phyloP scores from a whole-genome alignment of 2,113 vertebrate species.

The Sciurus niger region DNA sequence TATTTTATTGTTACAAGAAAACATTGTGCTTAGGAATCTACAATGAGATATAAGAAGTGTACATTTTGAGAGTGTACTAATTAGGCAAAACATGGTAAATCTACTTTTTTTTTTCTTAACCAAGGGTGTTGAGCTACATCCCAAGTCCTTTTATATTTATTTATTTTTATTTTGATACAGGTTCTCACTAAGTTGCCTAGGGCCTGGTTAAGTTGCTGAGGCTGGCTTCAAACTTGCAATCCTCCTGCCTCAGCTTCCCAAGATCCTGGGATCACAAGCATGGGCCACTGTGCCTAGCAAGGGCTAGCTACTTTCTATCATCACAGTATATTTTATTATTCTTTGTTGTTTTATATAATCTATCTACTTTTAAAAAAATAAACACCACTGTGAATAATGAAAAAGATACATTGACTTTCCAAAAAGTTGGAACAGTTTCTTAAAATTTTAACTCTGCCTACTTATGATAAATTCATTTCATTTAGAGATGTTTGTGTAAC shows the following conservation, averaged over 20 bases:
- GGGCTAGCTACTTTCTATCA: background rate
- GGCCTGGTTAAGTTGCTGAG: too few species aligned
- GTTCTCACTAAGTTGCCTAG: too few species aligned
- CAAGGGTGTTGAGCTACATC: too few species aligned
- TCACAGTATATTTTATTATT: background rate
- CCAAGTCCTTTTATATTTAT: too few species aligned
- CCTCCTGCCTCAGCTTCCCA: too few species aligned
- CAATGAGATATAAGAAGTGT: background rate
- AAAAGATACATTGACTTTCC: background rate
- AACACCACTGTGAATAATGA: background rate
- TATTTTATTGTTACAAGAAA: constrained; percentile 8
- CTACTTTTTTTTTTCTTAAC: background rate
- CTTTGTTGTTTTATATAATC: background rate
- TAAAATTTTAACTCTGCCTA: background rate
- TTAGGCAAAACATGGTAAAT: background rate
- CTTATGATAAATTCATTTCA: background rate
- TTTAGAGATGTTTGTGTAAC: background rate
- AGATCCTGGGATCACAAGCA: too few species aligned
- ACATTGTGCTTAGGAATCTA: background rate
- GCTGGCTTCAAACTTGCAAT: too few species aligned
- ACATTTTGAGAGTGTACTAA: background rate
- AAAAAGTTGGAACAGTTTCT: background rate
- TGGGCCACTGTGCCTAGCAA: too few species aligned
- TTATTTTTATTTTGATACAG: too few species aligned
- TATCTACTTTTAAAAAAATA: background rate